These are phyloP conservation scores for Trachelus troglodyta DNA, from an alignment of 2,888 invertebrate species.

Conservation along the genomic window DNA sequence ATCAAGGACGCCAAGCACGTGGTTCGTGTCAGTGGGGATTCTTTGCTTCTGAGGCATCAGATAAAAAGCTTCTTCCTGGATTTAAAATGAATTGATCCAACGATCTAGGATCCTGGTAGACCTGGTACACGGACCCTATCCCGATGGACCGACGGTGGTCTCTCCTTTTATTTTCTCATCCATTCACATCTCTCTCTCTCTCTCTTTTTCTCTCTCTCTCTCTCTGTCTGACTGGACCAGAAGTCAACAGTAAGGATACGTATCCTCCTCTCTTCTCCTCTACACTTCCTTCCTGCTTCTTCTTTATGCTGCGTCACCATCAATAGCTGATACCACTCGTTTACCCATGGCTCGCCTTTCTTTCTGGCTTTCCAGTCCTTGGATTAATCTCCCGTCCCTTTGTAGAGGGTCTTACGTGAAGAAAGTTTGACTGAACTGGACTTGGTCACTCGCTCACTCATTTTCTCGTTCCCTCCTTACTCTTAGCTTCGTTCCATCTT, in stretches of 20 bases:
- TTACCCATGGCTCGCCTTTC: constrained; percentile 28
- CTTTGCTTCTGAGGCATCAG: background rate
- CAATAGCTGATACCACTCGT: constrained; percentile 26
- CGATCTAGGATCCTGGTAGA: background rate
- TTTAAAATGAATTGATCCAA: constrained; percentile 15
- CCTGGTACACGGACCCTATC: background rate
- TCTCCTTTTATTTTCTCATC: background rate
- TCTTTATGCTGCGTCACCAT: constrained; percentile 9
- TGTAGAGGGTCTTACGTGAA: constrained; percentile 11
- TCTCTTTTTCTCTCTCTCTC: no score
- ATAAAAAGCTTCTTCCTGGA: constrained; percentile 13
- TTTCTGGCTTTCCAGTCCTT: constrained; percentile 29
- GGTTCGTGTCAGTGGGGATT: constrained; percentile 10
- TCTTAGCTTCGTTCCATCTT: constrained; percentile 34
- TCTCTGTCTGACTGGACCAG: background rate
- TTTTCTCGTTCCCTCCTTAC: constrained; percentile 8
- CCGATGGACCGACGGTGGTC: background rate
- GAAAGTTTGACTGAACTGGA: constrained; percentile 7
- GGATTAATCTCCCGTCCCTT: constrained; percentile 40
- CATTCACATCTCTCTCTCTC: background rate
- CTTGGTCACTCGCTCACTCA: background rate
- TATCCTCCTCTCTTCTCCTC: background rate
- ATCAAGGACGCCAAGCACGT: constrained; percentile 12
- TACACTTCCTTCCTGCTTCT: background rate
- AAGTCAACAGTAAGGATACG: background rate